Conservation (phyloP, 2,888 invertebrate genomes). For the Cheilosia impressa region DNA sequence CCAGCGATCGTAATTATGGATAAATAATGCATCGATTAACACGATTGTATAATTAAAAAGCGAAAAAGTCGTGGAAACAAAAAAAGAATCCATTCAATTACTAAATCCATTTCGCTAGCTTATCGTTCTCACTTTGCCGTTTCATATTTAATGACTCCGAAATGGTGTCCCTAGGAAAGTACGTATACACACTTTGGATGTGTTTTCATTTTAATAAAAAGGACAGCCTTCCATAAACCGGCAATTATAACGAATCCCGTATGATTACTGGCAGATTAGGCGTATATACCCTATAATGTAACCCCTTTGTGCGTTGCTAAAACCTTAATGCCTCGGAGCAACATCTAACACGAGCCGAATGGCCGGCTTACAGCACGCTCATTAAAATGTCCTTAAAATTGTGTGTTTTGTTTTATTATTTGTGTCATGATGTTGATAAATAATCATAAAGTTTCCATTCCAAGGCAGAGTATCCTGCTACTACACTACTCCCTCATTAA, state of each 20-base stretch:
- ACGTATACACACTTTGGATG: no score
- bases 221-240: not conserved
- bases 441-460: conserved; percentile 70
- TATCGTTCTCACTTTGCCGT: not conserved
- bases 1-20: conserved; percentile 11
- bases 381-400: conserved; percentile 67
- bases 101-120: not conserved
- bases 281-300: not conserved
- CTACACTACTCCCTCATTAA: conserved; percentile 60
- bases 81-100: not conserved
- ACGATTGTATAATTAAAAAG: not conserved
- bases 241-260: conserved; percentile 37
- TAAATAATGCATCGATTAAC: conserved; percentile 20
- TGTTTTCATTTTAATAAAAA: not conserved
- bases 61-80: not conserved
- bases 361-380: conserved; percentile 47
- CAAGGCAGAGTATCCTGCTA: conserved; percentile 13
- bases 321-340: conserved; percentile 36
- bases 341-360: not conserved
- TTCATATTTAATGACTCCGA: not conserved
- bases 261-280: no score
- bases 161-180: no score
- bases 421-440: conserved; percentile 54
- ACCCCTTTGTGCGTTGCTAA: conserved; percentile 12
- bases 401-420: conserved; percentile 7